phyloP scores from a whole-genome alignment of 2,888 invertebrate genomes.

The Litoditis marina region DNA sequence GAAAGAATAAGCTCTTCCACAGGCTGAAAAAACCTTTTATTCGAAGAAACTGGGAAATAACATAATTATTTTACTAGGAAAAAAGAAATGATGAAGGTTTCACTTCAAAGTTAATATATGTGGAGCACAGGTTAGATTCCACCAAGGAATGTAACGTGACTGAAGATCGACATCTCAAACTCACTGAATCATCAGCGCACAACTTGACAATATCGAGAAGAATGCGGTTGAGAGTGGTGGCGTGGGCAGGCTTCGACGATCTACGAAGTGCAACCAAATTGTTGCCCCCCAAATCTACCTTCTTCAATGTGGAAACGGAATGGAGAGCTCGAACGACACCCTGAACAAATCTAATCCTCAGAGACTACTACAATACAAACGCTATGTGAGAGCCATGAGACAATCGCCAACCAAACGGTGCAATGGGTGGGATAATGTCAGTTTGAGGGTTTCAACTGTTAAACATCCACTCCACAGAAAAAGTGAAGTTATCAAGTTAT shows the following conservation, averaged over 20 bases:
- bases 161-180: neutral
- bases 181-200: conserved; percentile 42
- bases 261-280: conserved; percentile 48
- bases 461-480: too few species aligned
- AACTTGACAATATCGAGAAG: conserved; percentile 56
- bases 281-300: conserved; percentile 58
- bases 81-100: too few species aligned
- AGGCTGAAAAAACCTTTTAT: conserved; percentile 38
- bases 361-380: too few species aligned
- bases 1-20: conserved; percentile 56
- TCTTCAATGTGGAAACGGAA: conserved; percentile 34
- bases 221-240: conserved; percentile 39
- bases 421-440: too few species aligned
- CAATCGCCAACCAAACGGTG: too few species aligned
- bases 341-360: too few species aligned
- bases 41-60: too few species aligned
- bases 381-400: too few species aligned
- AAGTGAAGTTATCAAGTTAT: too few species aligned
- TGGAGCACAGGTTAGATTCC: neutral
- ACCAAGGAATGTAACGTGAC: neutral
- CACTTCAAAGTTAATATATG: too few species aligned
- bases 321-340: conserved; percentile 34
- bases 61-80: too few species aligned
- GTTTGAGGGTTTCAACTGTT: neutral
- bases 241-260: conserved; percentile 42